phyloP scores from a whole-genome alignment of 2,113 vertebrate genomes.

The Hemiscyllium ocellatum region DNA sequence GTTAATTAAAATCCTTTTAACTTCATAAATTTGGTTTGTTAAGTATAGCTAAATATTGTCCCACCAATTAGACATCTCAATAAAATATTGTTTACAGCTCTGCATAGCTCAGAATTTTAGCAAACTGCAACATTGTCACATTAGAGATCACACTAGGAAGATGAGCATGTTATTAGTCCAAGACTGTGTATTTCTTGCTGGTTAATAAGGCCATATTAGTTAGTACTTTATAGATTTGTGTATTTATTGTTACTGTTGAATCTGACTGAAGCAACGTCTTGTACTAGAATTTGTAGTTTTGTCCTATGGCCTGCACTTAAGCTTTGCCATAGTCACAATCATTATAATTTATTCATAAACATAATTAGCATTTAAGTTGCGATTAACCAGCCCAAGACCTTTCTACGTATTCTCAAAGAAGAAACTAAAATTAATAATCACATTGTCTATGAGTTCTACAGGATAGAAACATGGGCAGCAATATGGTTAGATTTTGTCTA shows the following conservation, averaged over 20 bases:
- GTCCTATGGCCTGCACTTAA: not conserved
- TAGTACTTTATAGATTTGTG: not conserved
- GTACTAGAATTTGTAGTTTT: not conserved
- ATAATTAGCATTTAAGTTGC: not conserved
- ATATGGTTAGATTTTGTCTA: not conserved
- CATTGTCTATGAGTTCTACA: not conserved
- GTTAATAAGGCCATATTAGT: not conserved
- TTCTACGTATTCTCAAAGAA: not conserved
- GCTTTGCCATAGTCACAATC: not conserved
- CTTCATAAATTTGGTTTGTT: not conserved
- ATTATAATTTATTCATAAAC: not conserved
- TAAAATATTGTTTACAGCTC: not conserved
- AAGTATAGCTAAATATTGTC: not conserved
- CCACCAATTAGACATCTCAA: not conserved
- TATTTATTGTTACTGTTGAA: not conserved
- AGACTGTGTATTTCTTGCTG: not conserved
- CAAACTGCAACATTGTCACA: not conserved
- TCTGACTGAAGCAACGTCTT: not conserved
- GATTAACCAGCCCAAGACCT: not conserved
- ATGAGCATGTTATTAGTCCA: not conserved
- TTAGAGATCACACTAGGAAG: not conserved
- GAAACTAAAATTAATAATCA: not conserved
- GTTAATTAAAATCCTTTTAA: constrained; percentile 10
- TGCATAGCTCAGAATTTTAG: not conserved
- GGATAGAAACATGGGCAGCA: not conserved